These are phyloP conservation scores for Pipistrellus kuhlii DNA, from an alignment of 2,797 vertebrate species.

Conservation along the genomic window DNA sequence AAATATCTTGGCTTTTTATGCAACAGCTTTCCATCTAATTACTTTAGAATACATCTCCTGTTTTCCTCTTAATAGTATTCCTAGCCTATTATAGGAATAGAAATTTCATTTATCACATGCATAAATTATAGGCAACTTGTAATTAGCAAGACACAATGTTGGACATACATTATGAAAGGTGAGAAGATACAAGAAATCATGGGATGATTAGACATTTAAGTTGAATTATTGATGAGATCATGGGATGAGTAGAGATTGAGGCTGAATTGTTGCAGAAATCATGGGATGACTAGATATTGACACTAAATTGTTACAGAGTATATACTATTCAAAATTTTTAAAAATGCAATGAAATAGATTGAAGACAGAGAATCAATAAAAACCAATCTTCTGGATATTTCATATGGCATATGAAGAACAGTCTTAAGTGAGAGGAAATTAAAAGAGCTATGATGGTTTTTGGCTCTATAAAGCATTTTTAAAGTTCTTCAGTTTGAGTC, in stretches of 20 bases:
- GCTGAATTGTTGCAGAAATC: neutral
- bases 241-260: no score
- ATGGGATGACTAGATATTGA: no score
- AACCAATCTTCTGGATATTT: neutral
- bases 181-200: neutral
- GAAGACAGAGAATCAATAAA: neutral
- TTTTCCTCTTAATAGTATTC: slow-evolving; percentile 52
- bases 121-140: slow-evolving; percentile 69
- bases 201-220: neutral
- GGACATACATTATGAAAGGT: slow-evolving; percentile 19
- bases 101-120: slow-evolving; percentile 59
- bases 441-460: neutral
- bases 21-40: slow-evolving; percentile 62
- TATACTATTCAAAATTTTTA: neutral
- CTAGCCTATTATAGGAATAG: slow-evolving; percentile 33
- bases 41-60: slow-evolving; percentile 39
- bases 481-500: neutral
- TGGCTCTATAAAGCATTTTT: slow-evolving; percentile 14
- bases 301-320: neutral
- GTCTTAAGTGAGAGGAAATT: neutral
- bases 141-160: slow-evolving; percentile 9
- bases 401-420: neutral
- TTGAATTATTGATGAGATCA: neutral
- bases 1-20: slow-evolving; percentile 52
- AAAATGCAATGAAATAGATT: neutral